phyloP scores from a whole-genome alignment of 2,888 invertebrate genomes.

The Hypsopygia costalis region DNA sequence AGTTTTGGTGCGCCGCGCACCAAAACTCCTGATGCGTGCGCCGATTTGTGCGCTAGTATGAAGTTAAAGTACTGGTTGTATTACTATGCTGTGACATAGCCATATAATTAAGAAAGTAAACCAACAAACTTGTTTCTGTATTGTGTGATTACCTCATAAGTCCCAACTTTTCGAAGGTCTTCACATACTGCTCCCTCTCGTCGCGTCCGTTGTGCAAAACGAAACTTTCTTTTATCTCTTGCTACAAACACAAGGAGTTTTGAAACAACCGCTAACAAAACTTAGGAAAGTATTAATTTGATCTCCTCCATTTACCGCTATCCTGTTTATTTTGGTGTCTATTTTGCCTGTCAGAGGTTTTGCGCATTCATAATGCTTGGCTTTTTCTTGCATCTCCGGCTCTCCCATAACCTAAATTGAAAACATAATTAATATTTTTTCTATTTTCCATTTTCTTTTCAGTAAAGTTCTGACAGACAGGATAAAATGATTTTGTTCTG shows the following conservation, averaged over 20 bases:
- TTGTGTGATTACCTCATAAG: slow-evolving; percentile 45
- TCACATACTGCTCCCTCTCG: slow-evolving; percentile 38
- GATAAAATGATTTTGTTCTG: no score
- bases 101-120: no score
- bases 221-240: slow-evolving; percentile 73
- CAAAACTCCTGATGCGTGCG: no score
- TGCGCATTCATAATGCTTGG: slow-evolving; percentile 47
- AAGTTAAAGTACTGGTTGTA: no score
- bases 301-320: slow-evolving; percentile 47
- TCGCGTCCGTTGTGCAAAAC: slow-evolving; percentile 43
- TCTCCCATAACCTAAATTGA: slow-evolving; percentile 42
- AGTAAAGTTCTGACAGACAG: no score
- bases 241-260: slow-evolving; percentile 44
- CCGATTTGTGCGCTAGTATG: no score
- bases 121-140: no score
- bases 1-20: no score
- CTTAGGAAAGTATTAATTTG: slow-evolving; percentile 13
- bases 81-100: no score
- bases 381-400: slow-evolving; percentile 30
- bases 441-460: no score
- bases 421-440: no score
- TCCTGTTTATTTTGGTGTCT: slow-evolving; percentile 57
- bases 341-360: slow-evolving; percentile 56
- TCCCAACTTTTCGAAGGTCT: slow-evolving; percentile 53
- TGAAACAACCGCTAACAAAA: slow-evolving; percentile 15